These are phyloP conservation scores for Diarsia rubi DNA, from an alignment of 2,888 invertebrate species.

Conservation along the genomic window DNA sequence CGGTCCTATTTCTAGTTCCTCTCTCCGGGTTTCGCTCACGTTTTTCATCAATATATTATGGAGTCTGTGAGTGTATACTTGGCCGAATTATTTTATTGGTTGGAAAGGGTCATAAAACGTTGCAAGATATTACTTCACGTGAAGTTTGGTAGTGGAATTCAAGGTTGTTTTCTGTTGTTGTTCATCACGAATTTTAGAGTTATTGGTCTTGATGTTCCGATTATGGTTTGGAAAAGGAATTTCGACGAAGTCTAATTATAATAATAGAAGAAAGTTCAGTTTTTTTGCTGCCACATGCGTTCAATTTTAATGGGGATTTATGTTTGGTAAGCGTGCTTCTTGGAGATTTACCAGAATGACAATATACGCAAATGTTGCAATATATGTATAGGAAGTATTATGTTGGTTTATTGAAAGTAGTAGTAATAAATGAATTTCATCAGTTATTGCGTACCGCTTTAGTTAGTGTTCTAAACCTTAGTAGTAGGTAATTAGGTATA, in stretches of 20 bases:
- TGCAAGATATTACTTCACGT: not conserved
- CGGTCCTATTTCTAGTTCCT: constrained; percentile 22
- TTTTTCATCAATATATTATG: constrained; percentile 33
- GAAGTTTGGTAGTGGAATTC: constrained; percentile 2
- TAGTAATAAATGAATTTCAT: not conserved
- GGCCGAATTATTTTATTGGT: not conserved
- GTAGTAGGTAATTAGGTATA: not conserved
- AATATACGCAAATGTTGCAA: not conserved
- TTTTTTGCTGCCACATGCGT: not conserved
- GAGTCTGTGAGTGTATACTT: constrained; percentile 13
- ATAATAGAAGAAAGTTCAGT: not conserved
- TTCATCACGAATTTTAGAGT: not conserved
- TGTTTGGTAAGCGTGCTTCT: not conserved
- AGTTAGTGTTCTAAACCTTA: not conserved
- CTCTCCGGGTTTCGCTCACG: constrained; percentile 11
- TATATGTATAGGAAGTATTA: not conserved
- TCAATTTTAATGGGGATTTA: not conserved
- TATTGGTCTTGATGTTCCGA: not conserved
- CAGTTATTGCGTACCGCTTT: not conserved
- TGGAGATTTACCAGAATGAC: not conserved
- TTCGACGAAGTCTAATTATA: not conserved
- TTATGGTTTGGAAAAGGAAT: not conserved
- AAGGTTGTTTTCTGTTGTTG: not conserved
- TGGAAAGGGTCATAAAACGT: not conserved
- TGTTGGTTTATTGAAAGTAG: not conserved